Conservation (phyloP, 2,113 vertebrate genomes). For the Xerus inauris region DNA sequence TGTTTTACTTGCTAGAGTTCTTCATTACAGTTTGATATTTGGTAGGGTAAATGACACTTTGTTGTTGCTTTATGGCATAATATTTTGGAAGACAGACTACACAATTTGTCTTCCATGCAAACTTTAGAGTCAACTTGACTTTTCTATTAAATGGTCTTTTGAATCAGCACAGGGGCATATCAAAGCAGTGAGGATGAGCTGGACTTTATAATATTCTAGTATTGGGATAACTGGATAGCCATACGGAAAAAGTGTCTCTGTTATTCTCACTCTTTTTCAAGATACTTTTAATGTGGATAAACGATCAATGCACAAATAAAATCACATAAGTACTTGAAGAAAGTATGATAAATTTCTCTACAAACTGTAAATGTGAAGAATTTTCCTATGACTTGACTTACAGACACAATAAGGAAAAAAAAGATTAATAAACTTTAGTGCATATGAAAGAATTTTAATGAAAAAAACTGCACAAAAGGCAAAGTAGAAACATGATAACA, state of each 20-base stretch:
- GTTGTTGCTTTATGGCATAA: neutral
- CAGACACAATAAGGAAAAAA: neutral
- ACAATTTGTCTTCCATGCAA: neutral
- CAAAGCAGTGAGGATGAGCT: neutral
- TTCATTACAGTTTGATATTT: conserved; percentile 12
- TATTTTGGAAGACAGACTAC: neutral
- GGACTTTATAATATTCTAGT: neutral
- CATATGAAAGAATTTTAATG: neutral
- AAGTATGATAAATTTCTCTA: neutral
- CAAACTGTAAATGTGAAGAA: neutral
- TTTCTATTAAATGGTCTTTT: neutral
- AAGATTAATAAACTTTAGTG: neutral
- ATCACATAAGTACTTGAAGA: neutral
- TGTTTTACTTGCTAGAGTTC: neutral
- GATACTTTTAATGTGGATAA: neutral
- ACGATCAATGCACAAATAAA: neutral
- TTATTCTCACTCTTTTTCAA: neutral
- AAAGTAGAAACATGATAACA: neutral
- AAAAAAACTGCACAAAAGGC: neutral
- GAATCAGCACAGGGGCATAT: neutral
- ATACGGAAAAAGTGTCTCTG: neutral
- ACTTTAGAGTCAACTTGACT: neutral
- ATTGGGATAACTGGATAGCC: neutral
- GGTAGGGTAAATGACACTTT: neutral
- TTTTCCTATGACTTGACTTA: neutral